Evolutionary conservation across 2,797 vertebrate genomes (phyloP).

Genomic region (Sus cebifrons): DNA sequence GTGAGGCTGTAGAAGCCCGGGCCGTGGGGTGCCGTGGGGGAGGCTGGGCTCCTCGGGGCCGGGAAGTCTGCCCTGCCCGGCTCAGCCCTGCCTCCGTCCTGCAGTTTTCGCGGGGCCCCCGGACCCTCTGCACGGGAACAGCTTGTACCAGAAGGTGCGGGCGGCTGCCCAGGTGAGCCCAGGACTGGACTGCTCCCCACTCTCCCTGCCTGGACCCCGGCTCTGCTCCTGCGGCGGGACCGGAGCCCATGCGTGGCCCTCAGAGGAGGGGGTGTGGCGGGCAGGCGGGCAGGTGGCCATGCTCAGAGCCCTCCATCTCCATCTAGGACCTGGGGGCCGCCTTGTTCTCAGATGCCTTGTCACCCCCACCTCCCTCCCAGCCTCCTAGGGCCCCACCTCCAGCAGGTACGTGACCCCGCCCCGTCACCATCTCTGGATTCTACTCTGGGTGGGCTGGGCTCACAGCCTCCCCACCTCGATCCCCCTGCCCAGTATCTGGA

Average conservation of each 20-base stretch:
- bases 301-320: not conserved
- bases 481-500: not conserved
- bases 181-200: fast-evolving
- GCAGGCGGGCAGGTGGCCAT: fast-evolving
- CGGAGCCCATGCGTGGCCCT: not conserved
- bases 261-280: fast-evolving
- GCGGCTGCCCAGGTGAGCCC: conserved; percentile 93
- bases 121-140: conserved; percentile 96
- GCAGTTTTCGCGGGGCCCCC: conserved; percentile 95
- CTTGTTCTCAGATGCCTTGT: conserved; percentile 93
- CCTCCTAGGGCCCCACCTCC: conserved; percentile 78
- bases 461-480: too few species aligned
- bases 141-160: conserved; percentile 96
- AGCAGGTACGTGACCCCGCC: conserved; percentile 58
- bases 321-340: conserved; percentile 92
- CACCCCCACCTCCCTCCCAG: conserved; percentile 79
- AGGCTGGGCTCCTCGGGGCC: too few species aligned
- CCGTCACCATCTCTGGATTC: fast-evolving
- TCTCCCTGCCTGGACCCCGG: fast-evolving
- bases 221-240: not conserved
- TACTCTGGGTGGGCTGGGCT: not conserved
- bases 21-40: not conserved
- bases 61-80: fast-evolving
- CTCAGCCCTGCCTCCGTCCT: not conserved
- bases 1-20: not conserved